phyloP scores from a whole-genome alignment of 2,113 vertebrate species.

The Thryonomys swinderianus region DNA sequence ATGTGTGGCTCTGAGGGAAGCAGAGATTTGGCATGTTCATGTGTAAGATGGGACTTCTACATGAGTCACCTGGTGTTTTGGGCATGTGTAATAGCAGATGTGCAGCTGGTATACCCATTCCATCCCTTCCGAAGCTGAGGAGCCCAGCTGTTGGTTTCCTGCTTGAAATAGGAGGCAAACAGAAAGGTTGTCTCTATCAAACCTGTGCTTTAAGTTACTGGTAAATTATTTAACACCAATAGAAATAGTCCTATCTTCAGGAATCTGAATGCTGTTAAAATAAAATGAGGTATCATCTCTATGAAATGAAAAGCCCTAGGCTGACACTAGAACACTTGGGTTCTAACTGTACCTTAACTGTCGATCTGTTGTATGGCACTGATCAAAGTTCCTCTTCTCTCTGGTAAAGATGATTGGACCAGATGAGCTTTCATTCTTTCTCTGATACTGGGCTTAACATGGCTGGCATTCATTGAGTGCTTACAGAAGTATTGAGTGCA shows the following conservation, averaged over 20 bases:
- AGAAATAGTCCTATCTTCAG: not conserved
- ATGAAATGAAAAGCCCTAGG: not conserved
- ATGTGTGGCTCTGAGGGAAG: not conserved
- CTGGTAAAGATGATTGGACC: not conserved
- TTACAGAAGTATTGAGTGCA: not conserved
- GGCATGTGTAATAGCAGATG: not conserved
- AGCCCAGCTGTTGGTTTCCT: not conserved
- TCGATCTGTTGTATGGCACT: not conserved
- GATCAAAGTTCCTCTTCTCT: constrained; percentile 54
- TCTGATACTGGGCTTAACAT: not conserved
- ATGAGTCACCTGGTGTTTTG: not conserved
- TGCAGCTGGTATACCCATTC: not conserved
- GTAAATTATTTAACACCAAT: constrained; percentile 7
- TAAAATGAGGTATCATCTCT: not conserved
- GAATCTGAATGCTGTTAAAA: not conserved
- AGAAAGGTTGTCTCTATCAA: not conserved
- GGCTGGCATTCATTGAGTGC: not conserved
- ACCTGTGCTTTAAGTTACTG: not conserved
- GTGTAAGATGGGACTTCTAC: not conserved
- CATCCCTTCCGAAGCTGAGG: not conserved
- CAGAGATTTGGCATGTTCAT: not conserved
- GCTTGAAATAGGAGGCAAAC: not conserved
- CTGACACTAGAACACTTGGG: not conserved
- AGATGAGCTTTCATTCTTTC: constrained; percentile 64
- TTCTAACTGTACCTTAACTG: not conserved